These are phyloP conservation scores for Eupithecia subumbrata DNA, from an alignment of 2,888 invertebrate species.

Conservation along the genomic window DNA sequence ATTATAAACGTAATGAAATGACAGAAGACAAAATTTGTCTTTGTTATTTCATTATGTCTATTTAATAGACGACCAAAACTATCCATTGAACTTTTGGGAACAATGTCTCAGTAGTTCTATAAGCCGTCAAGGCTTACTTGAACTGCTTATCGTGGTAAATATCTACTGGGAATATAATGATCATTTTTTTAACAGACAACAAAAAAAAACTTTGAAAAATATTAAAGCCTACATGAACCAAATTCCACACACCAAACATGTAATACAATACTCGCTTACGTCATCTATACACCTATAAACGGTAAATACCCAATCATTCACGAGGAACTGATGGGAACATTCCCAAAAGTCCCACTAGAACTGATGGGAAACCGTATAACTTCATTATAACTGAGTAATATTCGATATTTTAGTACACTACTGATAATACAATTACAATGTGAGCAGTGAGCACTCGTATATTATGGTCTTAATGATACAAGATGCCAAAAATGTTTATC, in stretches of 20 bases:
- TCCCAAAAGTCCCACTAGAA: constrained; percentile 19
- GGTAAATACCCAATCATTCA: constrained; percentile 17
- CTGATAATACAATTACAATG: constrained; percentile 71
- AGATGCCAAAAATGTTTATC: constrained; percentile 42
- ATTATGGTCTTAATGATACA: constrained; percentile 58
- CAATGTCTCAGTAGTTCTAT: background rate
- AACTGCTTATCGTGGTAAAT: background rate
- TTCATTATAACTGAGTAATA: constrained; percentile 77
- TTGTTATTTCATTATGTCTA: no score
- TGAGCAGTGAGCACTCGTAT: constrained; percentile 84
- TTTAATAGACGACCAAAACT: background rate
- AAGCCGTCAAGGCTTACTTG: background rate
- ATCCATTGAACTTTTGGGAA: background rate
- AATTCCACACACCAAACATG: constrained; percentile 40
- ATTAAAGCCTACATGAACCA: background rate
- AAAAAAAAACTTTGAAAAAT: background rate
- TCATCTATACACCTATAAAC: constrained; percentile 73
- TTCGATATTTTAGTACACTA: constrained; percentile 68
- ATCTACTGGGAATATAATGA: background rate
- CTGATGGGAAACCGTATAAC: constrained; percentile 62
- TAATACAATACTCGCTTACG: constrained; percentile 64
- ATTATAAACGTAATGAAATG: background rate
- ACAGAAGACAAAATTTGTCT: no score
- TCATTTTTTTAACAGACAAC: background rate
- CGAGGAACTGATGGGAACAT: background rate